These are phyloP conservation scores for Cydia amplana DNA, from an alignment of 1,140 invertebrate species.

Conservation along the genomic window DNA sequence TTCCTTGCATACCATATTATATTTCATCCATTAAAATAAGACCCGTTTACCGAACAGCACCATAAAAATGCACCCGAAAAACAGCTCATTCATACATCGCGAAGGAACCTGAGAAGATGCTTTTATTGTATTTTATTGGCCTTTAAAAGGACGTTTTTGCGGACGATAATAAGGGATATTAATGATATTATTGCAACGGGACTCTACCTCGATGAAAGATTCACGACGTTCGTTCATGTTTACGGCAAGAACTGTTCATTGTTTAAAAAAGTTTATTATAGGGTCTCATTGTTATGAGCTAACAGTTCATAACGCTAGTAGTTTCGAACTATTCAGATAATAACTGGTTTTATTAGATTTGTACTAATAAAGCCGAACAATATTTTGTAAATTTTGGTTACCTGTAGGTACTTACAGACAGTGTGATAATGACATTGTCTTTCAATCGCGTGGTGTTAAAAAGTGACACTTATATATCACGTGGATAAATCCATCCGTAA, in stretches of 20 bases:
- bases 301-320: not conserved
- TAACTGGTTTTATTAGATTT: too few relatives aligned
- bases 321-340: too few relatives aligned
- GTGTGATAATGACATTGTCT: too few relatives aligned
- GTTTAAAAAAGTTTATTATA: conserved; percentile 12
- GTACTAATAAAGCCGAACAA: too few relatives aligned
- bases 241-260: not conserved
- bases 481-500: too few relatives aligned
- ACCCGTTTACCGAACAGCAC: not conserved
- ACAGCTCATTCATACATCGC: not conserved
- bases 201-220: conserved; percentile 8
- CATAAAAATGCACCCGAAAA: conserved; percentile 3
- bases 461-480: too few relatives aligned
- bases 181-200: conserved; percentile 13
- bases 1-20: not conserved
- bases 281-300: not conserved
- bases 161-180: conserved; percentile 4
- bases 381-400: too few relatives aligned
- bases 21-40: not conserved
- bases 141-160: conserved; percentile 8
- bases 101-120: not conserved
- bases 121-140: conserved; percentile 19
- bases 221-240: not conserved
- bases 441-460: too few relatives aligned
- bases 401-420: too few relatives aligned